Evolutionary conservation across 2,113 vertebrate species (phyloP).

Genomic region (Urocynchramus pylzowi): DNA sequence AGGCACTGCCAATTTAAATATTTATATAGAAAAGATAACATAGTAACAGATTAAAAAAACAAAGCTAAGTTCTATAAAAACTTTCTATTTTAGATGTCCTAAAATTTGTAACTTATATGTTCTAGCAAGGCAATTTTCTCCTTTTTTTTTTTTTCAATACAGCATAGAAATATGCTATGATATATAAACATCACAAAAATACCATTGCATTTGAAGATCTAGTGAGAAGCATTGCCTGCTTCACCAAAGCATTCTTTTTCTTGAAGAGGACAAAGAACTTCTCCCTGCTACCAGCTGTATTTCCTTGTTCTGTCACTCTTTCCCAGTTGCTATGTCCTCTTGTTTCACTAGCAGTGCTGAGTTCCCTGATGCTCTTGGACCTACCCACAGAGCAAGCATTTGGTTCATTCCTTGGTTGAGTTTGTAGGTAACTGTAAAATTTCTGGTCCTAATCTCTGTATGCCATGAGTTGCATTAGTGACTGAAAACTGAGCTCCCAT

Average conservation of each 20-base stretch:
- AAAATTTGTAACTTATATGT: neutral
- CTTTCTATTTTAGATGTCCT: neutral
- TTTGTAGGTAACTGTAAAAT: neutral
- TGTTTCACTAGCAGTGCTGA: neutral
- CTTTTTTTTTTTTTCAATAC: neutral
- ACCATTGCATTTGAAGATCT: neutral
- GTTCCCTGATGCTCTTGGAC: neutral
- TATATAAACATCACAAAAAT: neutral
- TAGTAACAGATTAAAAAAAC: neutral
- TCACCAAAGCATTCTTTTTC: neutral
- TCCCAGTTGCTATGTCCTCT: neutral
- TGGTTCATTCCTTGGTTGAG: neutral
- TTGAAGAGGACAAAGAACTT: neutral
- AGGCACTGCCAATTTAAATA: neutral
- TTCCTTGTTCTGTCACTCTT: neutral
- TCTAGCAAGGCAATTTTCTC: neutral
- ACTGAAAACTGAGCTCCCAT: neutral
- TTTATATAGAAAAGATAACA: neutral
- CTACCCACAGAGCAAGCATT: neutral
- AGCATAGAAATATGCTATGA: neutral
- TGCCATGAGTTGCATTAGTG: neutral
- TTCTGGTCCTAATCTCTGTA: neutral
- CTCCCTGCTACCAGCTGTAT: neutral
- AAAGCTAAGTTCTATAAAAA: neutral
- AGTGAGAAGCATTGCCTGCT: neutral